These are phyloP conservation scores for Stegophylla sp. DNA, from an alignment of 2,888 invertebrate genomes.

Conservation along the genomic window DNA sequence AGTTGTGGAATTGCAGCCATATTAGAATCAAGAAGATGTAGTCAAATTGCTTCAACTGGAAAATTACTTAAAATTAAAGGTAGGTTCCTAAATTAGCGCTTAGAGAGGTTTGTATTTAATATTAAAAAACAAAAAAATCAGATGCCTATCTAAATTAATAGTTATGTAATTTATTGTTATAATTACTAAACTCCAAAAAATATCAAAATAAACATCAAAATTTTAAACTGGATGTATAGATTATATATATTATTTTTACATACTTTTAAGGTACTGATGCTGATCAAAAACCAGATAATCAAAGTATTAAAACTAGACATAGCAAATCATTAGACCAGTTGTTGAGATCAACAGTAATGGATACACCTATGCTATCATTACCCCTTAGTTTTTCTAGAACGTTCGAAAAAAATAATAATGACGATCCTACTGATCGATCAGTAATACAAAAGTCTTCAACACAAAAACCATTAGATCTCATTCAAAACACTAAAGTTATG, in stretches of 20 bases:
- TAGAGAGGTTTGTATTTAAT: background rate
- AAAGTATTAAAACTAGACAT: slow-evolving; percentile 69
- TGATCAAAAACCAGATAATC: slow-evolving; percentile 44
- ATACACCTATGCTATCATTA: slow-evolving; percentile 62
- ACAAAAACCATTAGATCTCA: slow-evolving; percentile 26
- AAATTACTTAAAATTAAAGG: slow-evolving; percentile 42
- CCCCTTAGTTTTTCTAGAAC: slow-evolving; percentile 64
- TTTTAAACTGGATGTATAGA: background rate
- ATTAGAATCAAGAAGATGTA: slow-evolving; percentile 67
- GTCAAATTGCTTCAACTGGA: slow-evolving; percentile 53
- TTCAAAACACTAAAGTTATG: slow-evolving; percentile 38
- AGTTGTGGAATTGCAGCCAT: slow-evolving; percentile 74
- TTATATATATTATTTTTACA: background rate
- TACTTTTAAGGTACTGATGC: slow-evolving; percentile 16
- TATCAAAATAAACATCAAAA: background rate
- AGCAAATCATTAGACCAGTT: slow-evolving; percentile 84
- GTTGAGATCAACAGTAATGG: slow-evolving; percentile 62
- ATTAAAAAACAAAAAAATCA: no score
- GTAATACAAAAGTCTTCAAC: slow-evolving; percentile 1
- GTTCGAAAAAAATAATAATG: slow-evolving; percentile 46
- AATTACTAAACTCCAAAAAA: background rate
- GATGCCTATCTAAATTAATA: background rate
- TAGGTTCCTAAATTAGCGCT: background rate
- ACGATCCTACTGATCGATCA: slow-evolving; percentile 19
- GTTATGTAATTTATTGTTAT: background rate